Percentiles rank a stretch among this genome's conserved stretches.
Evolutionary conservation across 30 jellyfish, hydroid and myxozoan genomes (phyloP).

Genomic region (Phacellophora camtschatica): DNA sequence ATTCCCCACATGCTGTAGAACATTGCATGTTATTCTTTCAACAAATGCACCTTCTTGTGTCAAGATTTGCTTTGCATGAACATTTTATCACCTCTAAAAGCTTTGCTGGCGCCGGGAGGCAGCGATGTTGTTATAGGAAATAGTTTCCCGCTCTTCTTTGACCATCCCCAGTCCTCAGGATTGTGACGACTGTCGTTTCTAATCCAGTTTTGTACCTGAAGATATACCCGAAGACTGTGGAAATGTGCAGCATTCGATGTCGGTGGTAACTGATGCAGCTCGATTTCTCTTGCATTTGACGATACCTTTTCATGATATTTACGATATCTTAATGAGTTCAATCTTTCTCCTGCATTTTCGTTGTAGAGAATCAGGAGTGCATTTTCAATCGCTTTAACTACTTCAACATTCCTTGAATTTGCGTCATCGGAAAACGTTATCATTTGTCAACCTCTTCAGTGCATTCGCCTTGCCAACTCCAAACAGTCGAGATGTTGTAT

Average conservation of each 20-base stretch:
- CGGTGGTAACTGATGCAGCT: slow-evolving; percentile 37
- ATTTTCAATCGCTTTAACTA: slow-evolving; percentile 31
- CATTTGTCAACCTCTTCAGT: slow-evolving; percentile 21
- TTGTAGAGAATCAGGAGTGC: slow-evolving; percentile 29
- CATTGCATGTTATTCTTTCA: slow-evolving; percentile 29
- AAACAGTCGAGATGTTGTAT: slow-evolving; percentile 40
- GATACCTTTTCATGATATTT: slow-evolving; percentile 30
- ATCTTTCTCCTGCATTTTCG: slow-evolving; percentile 2
- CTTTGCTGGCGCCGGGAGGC: slow-evolving; percentile 40
- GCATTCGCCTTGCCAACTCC: slow-evolving; percentile 30
- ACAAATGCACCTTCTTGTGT: slow-evolving; percentile 24
- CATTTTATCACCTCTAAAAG: slow-evolving; percentile 21
- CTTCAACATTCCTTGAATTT: slow-evolving; percentile 6
- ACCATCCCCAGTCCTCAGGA: slow-evolving; percentile 56
- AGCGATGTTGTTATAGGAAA: slow-evolving; percentile 18
- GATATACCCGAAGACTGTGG: slow-evolving; percentile 40
- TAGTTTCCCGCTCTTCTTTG: neutral
- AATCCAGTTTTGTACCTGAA: slow-evolving; percentile 36
- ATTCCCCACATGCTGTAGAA: slow-evolving; percentile 40
- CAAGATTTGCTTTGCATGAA: slow-evolving; percentile 39
- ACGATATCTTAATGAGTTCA: slow-evolving; percentile 14
- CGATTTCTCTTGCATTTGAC: neutral
- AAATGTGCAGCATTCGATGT: slow-evolving; percentile 54
- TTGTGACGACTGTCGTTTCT: slow-evolving; percentile 16
- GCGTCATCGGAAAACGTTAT: neutral